Base-by-base conservation (phyloP, 2,888 invertebrate species). In the Dendrolimus pini region DNA sequence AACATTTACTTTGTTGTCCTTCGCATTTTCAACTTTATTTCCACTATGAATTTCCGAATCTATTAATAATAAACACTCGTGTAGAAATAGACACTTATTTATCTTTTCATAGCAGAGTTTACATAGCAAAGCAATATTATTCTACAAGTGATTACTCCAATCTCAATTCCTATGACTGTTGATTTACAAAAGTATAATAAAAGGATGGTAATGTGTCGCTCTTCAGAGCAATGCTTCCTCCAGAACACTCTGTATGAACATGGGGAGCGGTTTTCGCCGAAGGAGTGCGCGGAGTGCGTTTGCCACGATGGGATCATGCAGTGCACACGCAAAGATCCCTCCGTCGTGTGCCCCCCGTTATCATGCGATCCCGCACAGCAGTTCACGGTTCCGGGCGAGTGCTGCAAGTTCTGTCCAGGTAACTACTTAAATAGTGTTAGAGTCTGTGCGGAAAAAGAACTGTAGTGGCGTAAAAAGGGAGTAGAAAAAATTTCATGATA, bases 381-480 rank as follows among this genome's bases (percentile, higher is more conserved):
- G 86, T 94, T 97, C 82, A 94, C 94, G 70, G 95, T 96, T 62
- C 94, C 95, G 56, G 96, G 95, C 61, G 95, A 96, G 83, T 97
- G 97, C 90, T 97, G 97, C 92, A 96, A 96, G 82, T 95, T 96
- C 80, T 97, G 97, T 84, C 95, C 95, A 89, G 97, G 97, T 96
- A 84, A 2, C 12, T 47, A 47, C 47, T 47, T 9, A 30, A 30
- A 30, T 30, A 30, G 30, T 30, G 30, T 30, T 30, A 30, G 30
- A 6, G 30, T 30, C 6, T 30, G 30, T 30, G 30, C 6, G 30
- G 30, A 6, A 30, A 30, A 6, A 30, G 6, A 30, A 30, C 30
- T 30, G 30, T 3, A 30, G 30, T 30, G 30, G 30, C 30, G 30
- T 30, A 30, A 30, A 30, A 30, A 6, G 6, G 30, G 6, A 30